A percentile compares a stretch with the other conserved stretches of the same genome.
Conservation (phyloP, 2,113 vertebrate genomes). For the Ovis canadensis region DNA sequence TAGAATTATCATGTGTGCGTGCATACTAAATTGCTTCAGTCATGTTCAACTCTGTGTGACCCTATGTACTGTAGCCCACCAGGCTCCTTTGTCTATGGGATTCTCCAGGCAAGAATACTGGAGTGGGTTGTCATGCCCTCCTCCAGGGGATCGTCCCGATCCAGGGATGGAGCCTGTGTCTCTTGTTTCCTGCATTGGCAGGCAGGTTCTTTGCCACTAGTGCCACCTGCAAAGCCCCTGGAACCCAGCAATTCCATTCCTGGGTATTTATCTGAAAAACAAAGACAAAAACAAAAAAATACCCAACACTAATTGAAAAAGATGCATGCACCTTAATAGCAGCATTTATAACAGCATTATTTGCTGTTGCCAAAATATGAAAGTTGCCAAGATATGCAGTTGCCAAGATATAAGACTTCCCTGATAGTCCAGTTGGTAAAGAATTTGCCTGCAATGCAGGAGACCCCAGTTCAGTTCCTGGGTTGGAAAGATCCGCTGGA, state of each 20-base stretch:
- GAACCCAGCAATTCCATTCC: background rate
- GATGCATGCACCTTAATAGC: background rate
- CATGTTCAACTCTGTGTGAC: background rate
- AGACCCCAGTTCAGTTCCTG: background rate
- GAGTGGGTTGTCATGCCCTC: background rate
- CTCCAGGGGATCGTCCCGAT: background rate
- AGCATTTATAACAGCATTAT: background rate
- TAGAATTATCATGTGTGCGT: background rate
- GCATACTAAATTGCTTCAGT: background rate
- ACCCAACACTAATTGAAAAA: background rate
- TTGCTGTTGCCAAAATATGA: background rate
- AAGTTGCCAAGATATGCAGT: background rate
- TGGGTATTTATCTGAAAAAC: background rate
- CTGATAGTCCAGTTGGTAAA: background rate
- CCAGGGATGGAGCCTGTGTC: background rate
- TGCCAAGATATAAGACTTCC: background rate
- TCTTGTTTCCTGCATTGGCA: background rate
- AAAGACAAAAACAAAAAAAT: background rate
- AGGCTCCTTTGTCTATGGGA: background rate
- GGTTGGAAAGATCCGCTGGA: background rate
- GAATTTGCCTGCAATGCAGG: background rate
- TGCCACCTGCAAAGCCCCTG: background rate
- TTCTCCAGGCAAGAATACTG: background rate
- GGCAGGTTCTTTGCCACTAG: background rate
- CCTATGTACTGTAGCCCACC: background rate